Evolutionary conservation across 2,888 invertebrate species (phyloP).

Genomic region (Papilio elwesi): DNA sequence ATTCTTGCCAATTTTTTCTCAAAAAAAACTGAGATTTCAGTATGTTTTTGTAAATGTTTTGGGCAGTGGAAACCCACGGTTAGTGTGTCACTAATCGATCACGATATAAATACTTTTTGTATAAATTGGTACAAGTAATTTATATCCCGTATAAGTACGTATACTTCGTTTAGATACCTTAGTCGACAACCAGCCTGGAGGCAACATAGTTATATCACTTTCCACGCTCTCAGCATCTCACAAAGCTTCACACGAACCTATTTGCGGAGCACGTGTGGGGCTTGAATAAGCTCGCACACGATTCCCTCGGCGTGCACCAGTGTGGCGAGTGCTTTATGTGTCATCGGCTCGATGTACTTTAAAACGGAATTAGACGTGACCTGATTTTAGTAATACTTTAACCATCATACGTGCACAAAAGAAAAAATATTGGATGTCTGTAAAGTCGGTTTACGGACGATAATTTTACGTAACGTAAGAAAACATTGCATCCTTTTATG

Average conservation of each 20-base stretch:
- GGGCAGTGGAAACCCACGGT: too few relatives aligned
- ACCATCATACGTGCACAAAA: not conserved
- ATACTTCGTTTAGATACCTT: not conserved
- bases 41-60: too few relatives aligned
- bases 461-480: too few relatives aligned
- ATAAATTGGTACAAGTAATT: too few relatives aligned
- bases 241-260: slow-evolving; percentile 27
- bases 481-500: too few relatives aligned
- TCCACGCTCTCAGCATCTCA: not conserved
- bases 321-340: slow-evolving; percentile 12
- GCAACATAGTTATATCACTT: not conserved
- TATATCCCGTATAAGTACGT: too few relatives aligned
- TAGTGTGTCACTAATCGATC: too few relatives aligned
- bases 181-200: not conserved
- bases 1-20: too few relatives aligned
- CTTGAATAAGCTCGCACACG: slow-evolving; percentile 6
- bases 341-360: slow-evolving; percentile 18
- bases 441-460: too few relatives aligned
- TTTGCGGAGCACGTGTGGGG: slow-evolving; percentile 25
- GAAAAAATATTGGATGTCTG: too few relatives aligned
- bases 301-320: slow-evolving; percentile 8
- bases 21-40: too few relatives aligned
- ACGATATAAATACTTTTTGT: too few relatives aligned
- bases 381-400: not conserved
- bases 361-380: slow-evolving; percentile 5